Conservation (phyloP, 2,888 invertebrate genomes). For the Helleia helle region DNA sequence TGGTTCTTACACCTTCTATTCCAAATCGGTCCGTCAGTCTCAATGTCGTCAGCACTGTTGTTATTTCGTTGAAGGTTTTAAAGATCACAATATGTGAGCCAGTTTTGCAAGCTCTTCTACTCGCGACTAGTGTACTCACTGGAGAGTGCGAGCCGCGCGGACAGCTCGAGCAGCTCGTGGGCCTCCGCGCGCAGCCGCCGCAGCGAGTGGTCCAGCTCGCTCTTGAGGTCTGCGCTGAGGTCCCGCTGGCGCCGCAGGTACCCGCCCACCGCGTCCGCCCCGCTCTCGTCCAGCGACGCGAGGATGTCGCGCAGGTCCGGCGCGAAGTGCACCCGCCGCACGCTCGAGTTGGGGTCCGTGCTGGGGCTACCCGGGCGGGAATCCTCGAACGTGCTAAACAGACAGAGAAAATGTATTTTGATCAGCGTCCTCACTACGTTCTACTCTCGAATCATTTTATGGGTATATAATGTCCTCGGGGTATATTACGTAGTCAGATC, state of each 20-base stretch:
- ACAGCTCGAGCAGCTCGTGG: slow-evolving; percentile 78
- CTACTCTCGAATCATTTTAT: too few species aligned
- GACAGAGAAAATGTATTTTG: too few species aligned
- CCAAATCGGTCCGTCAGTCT: too few species aligned
- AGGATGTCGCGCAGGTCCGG: slow-evolving; percentile 77
- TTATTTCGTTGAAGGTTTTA: too few species aligned
- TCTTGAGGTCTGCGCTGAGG: slow-evolving; percentile 72
- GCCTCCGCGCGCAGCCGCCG: slow-evolving; percentile 80
- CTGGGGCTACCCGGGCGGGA: slow-evolving; percentile 34
- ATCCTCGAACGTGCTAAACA: slow-evolving; percentile 32
- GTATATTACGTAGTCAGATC: too few species aligned
- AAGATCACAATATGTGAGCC: too few species aligned
- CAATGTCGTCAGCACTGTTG: too few species aligned
- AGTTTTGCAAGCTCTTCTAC: too few species aligned
- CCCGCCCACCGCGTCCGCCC: too few species aligned
- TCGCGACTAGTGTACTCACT: slow-evolving; percentile 34
- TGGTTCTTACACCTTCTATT: too few species aligned
- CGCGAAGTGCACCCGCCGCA: slow-evolving; percentile 79
- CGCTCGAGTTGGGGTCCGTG: slow-evolving; percentile 33
- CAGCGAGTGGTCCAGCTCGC: slow-evolving; percentile 79
- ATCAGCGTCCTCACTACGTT: too few species aligned
- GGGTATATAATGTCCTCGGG: too few species aligned
- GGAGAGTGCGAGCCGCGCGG: slow-evolving; percentile 35
- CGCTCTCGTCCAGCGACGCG: slow-evolving; percentile 76
- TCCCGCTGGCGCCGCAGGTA: slow-evolving; percentile 69